Conservation (phyloP, 2,113 vertebrate species). For the Heloderma charlesbogerti region DNA sequence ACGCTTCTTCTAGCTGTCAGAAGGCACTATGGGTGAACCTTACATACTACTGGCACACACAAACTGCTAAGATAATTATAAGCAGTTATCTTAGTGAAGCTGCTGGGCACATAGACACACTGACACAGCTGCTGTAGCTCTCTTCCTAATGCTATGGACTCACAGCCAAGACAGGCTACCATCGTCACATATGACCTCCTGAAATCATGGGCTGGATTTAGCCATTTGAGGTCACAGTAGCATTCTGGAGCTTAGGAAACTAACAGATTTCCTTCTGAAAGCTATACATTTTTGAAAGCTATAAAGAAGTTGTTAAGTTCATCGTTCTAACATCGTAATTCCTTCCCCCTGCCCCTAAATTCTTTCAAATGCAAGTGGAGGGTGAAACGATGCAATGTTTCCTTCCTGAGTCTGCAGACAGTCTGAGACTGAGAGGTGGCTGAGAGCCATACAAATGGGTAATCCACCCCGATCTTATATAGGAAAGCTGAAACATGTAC, state of each 20-base stretch:
- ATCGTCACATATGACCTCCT: not conserved
- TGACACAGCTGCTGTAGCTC: too few relatives aligned
- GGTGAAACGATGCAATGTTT: not conserved
- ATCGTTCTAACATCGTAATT: not conserved
- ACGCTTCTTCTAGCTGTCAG: not conserved
- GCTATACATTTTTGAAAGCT: not conserved
- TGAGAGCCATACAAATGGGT: not conserved
- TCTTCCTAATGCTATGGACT: not conserved
- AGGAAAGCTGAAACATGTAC: not conserved
- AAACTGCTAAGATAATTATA: not conserved
- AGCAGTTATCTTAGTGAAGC: not conserved
- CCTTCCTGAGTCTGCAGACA: not conserved
- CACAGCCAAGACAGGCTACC: not conserved
- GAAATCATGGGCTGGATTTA: not conserved
- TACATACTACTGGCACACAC: not conserved
- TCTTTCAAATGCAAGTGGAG: not conserved
- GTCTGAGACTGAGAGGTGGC: not conserved
- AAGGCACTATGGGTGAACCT: not conserved
- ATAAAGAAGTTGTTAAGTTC: not conserved
- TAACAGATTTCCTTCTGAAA: not conserved
- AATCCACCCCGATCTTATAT: not conserved
- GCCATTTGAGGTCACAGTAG: not conserved
- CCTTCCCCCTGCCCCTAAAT: not conserved
- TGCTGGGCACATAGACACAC: not conserved
- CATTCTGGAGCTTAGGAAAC: too few relatives aligned